phyloP scores from a whole-genome alignment of 2,797 vertebrate genomes.

The Cossypha caffra region DNA sequence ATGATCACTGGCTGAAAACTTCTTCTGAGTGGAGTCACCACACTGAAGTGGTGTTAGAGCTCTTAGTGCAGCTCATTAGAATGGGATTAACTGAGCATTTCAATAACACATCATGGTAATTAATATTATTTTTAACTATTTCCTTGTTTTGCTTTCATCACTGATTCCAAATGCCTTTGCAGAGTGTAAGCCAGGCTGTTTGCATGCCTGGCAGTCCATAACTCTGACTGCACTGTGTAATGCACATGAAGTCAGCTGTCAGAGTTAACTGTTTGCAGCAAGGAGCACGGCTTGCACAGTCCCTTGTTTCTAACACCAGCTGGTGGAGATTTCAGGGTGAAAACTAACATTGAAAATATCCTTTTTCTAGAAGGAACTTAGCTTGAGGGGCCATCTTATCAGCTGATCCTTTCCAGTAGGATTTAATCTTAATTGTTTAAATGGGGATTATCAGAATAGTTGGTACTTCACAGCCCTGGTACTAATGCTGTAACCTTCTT shows the following conservation, averaged over 20 bases:
- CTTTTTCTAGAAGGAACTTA: background rate
- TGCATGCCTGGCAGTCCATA: background rate
- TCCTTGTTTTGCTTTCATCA: background rate
- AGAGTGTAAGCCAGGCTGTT: background rate
- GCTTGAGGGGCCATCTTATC: background rate
- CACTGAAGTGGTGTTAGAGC: background rate
- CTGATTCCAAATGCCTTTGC: background rate
- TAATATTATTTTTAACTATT: background rate
- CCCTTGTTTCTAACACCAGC: background rate
- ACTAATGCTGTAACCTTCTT: conserved; percentile 21
- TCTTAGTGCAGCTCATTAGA: background rate
- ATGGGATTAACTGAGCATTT: background rate
- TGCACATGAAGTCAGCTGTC: background rate
- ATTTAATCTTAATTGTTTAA: conserved; percentile 60
- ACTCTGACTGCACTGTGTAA: background rate
- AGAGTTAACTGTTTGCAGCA: background rate
- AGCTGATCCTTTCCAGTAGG: conserved; percentile 29
- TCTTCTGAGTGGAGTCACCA: background rate
- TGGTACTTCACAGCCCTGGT: conserved; percentile 9
- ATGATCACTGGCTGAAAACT: background rate
- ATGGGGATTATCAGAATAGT: conserved; percentile 39
- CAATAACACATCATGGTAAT: background rate
- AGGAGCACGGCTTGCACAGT: background rate
- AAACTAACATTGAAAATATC: background rate
- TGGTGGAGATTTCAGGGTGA: background rate